Evolutionary conservation across 1,140 invertebrate species (phyloP), one percentile per base, ranked within the genome.

Genomic region (Drosophila jambulina): DNA sequence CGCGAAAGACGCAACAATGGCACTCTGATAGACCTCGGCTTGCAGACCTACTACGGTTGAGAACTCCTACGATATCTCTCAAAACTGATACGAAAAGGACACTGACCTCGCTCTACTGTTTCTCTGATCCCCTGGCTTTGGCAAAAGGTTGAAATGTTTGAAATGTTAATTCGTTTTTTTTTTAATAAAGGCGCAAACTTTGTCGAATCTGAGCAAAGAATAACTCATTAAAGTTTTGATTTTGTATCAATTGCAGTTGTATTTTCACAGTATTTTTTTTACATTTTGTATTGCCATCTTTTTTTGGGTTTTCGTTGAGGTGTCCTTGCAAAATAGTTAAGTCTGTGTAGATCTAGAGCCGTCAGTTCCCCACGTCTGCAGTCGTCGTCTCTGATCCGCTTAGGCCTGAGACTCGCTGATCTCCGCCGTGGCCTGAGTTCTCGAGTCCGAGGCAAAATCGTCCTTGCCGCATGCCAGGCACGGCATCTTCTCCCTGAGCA

Each of bases 401-500:
- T 92, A 92, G 12, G 91, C 91, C 64, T 88, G 82, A 19, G 91
- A 92, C 65, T 92, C 91, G 70, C 82, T 92, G 57, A 92, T 82
- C 69, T 92, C 91, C 8, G 91, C 53, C 25, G 91, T 92, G 27
- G 82, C 91, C 67, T 87, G 82, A 10, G 91, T 92, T n/a, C 80
- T 77, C 27, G 85, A 75, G 56, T 94, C 94, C 4, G 95, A 94
- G 57, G 93, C 93, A 38, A 92, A 90, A 43, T 95, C 95, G 53
- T 93, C 91, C 84, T 93, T 93, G 49, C 93, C 92, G 79, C 95
- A 96, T 10, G 94, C 94, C 80, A 96, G 91, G 48, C 94, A 92
- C 4, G 91, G 91, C 77, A 92, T 91, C 75, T 92, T 92, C 79
- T 92, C 91, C 40, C 67, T 59, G 19, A 92, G 75, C 65, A 92